Evolutionary conservation across 1,140 invertebrate genomes (phyloP), one percentile per base, ranked within the genome.

Genomic region (Thaumetopoea pityocampa): DNA sequence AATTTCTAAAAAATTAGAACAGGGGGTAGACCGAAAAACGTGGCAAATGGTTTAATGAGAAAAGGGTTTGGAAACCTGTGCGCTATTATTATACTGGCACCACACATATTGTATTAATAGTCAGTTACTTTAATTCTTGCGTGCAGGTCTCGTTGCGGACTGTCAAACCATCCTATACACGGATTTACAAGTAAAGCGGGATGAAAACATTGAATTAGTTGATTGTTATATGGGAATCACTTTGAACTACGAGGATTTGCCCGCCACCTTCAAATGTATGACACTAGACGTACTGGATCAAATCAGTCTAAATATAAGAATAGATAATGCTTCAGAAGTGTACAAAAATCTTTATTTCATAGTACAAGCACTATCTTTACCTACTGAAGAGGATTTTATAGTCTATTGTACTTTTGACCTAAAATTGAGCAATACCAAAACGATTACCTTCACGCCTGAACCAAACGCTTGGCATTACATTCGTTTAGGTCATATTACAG

Each of bases 391-490:
- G 2, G 59, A 65, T 36, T 73, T 68, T 54, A 50, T 87, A 8
- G 16, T 77, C 18, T 48, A 67, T 4, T 84, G 82, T 17, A 55
- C 51, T 7, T 80, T 80, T 28, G 67, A 76, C 50, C 68, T 78
- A 2, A 54, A 35, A 50, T 28, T 45, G 9, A 60, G 45, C 10
- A 56, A 60, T 10, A 35, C 49, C 3, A 60, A 68, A 12, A 60
- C 49, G 1, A 41, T 89, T 5, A 45, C 61, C 0, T 91, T 92
- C 48, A 79, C 73, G 9, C 87, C 89, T 0, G 82, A 87, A 27
- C 81, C 87, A 14, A 80, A 72, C 23, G 53, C 85, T 2, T 89
- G 88, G 79, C 90, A 92, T 59, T 91, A 89, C 51, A 72, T 88
- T 2, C 58, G 77, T 11, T 47, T 90, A 45, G 70, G 74, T 4